Evolutionary conservation across 2,888 invertebrate species (phyloP).

Genomic region (Mesorhabditis sp.): DNA sequence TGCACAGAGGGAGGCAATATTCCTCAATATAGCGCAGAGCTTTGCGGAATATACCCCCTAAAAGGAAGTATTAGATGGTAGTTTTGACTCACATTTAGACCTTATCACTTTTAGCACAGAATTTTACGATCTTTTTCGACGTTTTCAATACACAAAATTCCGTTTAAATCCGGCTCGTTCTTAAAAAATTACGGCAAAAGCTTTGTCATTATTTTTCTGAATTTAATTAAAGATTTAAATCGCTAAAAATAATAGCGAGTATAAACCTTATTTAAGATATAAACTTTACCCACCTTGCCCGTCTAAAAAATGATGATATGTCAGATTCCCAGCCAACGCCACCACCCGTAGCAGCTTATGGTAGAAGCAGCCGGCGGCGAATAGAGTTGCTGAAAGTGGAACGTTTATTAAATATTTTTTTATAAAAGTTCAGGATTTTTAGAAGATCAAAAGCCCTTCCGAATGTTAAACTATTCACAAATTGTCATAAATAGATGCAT

Average conservation of each 20-base stretch:
- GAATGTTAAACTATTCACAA: too few relatives aligned
- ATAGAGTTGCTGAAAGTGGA: not conserved
- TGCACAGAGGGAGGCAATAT: not conserved
- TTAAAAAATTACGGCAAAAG: too few relatives aligned
- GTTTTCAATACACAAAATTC: not conserved
- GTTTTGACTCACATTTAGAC: not conserved
- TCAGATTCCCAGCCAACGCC: slow-evolving; percentile 22
- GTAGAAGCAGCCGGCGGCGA: slow-evolving; percentile 11
- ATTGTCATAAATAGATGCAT: too few relatives aligned
- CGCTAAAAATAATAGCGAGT: too few relatives aligned
- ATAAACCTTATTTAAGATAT: too few relatives aligned
- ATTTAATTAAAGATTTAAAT: too few relatives aligned
- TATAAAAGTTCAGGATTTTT: too few relatives aligned
- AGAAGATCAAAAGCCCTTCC: too few relatives aligned
- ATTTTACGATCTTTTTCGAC: slow-evolving; percentile 5
- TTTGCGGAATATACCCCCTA: not conserved
- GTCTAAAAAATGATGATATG: slow-evolving; percentile 27
- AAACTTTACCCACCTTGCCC: slow-evolving; percentile 22
- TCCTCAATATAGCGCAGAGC: slow-evolving; percentile 1
- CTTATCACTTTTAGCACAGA: not conserved
- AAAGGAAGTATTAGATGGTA: not conserved
- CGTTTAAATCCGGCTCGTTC: too few relatives aligned
- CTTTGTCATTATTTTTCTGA: too few relatives aligned
- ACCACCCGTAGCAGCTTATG: not conserved
- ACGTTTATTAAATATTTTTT: not conserved